Evolutionary conservation across 1,140 invertebrate species (phyloP).

Genomic region (Pseudoatta argentina): DNA sequence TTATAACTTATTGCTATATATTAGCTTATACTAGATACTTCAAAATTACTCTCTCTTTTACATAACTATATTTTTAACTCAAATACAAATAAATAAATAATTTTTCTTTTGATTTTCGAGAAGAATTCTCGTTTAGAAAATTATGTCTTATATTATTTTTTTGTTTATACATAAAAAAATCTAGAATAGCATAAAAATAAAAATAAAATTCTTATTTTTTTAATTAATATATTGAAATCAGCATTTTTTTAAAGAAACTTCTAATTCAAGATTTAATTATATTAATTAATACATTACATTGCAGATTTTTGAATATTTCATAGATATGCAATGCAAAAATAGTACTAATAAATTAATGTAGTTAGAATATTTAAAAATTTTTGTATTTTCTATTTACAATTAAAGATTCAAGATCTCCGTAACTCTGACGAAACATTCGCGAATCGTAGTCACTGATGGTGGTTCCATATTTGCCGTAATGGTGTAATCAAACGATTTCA

Average conservation of each 20-base stretch:
- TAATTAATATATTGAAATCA: background rate
- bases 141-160: background rate
- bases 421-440: background rate
- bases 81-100: background rate
- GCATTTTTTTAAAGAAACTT: background rate
- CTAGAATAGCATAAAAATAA: too few species aligned
- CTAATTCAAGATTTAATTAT: background rate
- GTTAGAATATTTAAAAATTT: background rate
- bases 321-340: background rate
- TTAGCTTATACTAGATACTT: background rate
- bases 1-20: slow-evolving; percentile 16
- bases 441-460: background rate
- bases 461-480: slow-evolving; percentile 79
- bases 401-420: background rate
- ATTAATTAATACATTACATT: background rate
- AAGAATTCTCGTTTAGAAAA: background rate
- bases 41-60: background rate
- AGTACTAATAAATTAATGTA: slow-evolving; percentile 19
- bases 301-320: background rate
- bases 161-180: too few species aligned
- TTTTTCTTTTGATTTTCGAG: background rate
- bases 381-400: background rate
- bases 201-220: background rate
- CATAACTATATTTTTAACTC: background rate
- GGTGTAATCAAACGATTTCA: slow-evolving; percentile 68